A percentile compares a stretch with the other conserved stretches of the same genome.
Conservation (phyloP, 2,113 vertebrate genomes). For the Orthonyx spaldingii region DNA sequence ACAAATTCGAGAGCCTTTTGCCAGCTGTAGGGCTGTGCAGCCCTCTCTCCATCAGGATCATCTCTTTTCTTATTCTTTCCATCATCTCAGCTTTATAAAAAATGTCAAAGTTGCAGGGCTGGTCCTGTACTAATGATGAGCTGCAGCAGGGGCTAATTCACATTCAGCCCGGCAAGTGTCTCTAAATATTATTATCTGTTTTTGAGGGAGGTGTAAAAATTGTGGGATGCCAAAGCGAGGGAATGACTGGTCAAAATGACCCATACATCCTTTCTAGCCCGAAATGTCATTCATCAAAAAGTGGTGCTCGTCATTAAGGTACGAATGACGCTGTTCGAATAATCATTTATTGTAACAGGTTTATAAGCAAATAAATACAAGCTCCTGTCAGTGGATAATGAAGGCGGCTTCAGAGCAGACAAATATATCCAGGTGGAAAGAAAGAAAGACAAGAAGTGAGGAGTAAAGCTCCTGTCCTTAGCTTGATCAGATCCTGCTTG, state of each 20-base stretch:
- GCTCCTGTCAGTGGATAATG: slow-evolving; percentile 97
- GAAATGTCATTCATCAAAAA: slow-evolving; percentile 99
- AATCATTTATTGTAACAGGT: slow-evolving; percentile 99
- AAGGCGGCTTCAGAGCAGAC: slow-evolving; percentile 98
- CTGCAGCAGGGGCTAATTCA: slow-evolving; percentile 90
- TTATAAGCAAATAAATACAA: slow-evolving; percentile 99
- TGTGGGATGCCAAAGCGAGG: slow-evolving; percentile 88
- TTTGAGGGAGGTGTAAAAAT: slow-evolving; percentile 87
- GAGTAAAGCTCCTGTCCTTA: slow-evolving; percentile 85
- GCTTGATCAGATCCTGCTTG: slow-evolving; percentile 87
- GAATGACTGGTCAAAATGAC: slow-evolving; percentile 96
- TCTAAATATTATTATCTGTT: slow-evolving; percentile 94
- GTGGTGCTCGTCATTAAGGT: slow-evolving; percentile 94
- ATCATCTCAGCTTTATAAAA: slow-evolving; percentile 91
- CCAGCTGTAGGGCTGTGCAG: slow-evolving; percentile 93
- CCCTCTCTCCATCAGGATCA: slow-evolving; percentile 99
- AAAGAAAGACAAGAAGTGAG: slow-evolving; percentile 86
- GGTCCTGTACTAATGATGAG: slow-evolving; percentile 85
- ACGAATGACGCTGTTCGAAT: slow-evolving; percentile 97
- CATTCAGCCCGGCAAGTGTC: slow-evolving; percentile 88
- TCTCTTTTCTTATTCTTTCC: slow-evolving; percentile 99
- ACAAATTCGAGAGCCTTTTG: slow-evolving; percentile 90
- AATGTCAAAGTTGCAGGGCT: slow-evolving; percentile 83
- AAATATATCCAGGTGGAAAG: slow-evolving; percentile 97
- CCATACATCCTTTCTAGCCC: slow-evolving; percentile 90